phyloP scores from a whole-genome alignment of 2,797 vertebrate species.

The Lycodopsis pacificus region DNA sequence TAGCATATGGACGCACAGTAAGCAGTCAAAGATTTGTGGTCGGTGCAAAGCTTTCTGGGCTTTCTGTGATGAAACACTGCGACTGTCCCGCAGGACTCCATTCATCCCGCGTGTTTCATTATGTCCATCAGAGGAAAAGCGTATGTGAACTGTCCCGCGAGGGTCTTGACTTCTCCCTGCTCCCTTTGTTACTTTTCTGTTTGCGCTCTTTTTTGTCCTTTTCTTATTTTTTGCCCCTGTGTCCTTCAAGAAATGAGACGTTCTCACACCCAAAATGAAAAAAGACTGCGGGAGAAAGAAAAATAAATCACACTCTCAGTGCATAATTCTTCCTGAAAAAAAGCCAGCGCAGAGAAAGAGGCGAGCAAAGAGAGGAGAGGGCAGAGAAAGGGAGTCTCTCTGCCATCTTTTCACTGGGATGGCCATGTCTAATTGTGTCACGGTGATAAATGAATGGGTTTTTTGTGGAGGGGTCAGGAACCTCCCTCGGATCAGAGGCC shows the following conservation, averaged over 20 bases:
- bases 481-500: slow-evolving; percentile 74
- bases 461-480: slow-evolving; percentile 76
- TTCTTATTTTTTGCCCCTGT: slow-evolving; percentile 45
- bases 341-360: slow-evolving; percentile 60
- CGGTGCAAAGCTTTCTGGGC: not conserved
- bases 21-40: not conserved
- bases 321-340: slow-evolving; percentile 73
- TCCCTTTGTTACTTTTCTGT: slow-evolving; percentile 71
- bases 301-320: slow-evolving; percentile 54
- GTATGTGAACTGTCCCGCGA: slow-evolving; percentile 58
- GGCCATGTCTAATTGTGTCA: slow-evolving; percentile 84
- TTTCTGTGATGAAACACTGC: not conserved
- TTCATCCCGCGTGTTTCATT: slow-evolving; percentile 32
- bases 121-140: slow-evolving; percentile 25
- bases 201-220: slow-evolving; percentile 50
- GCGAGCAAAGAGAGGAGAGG: slow-evolving; percentile 41
- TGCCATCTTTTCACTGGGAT: slow-evolving; percentile 74
- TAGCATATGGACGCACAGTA: not conserved
- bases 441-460: slow-evolving; percentile 79
- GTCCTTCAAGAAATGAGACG: slow-evolving; percentile 70
- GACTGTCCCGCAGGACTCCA: slow-evolving; percentile 18
- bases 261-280: slow-evolving; percentile 72
- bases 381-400: slow-evolving; percentile 62
- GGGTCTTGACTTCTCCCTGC: slow-evolving; percentile 67
- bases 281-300: slow-evolving; percentile 11